Evolutionary conservation across 2,888 invertebrate genomes (phyloP), one percentile per base, ranked within the genome.

Genomic region (Philopedon plagiatum): DNA sequence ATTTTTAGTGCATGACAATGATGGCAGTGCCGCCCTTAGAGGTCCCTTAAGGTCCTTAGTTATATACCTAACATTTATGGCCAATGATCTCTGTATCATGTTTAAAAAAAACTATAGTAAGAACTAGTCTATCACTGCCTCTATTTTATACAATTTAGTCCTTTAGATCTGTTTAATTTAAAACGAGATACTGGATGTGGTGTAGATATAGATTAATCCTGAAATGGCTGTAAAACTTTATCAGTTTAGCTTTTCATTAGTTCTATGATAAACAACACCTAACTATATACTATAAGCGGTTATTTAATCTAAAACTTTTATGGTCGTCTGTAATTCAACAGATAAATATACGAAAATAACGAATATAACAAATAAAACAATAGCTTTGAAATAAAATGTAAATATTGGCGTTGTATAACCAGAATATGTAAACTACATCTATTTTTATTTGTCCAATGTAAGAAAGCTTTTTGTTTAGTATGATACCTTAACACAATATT

Each of bases 331-430:
- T 54, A 54, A 46, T 46, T 21, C 1, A 46, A 54, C 5, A 32
- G 51, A 54, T 29, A 54, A 54, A 54, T 29, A 54, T 29, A 29
- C 51, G 15, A 29, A 54, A 54, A 32, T 54, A 54, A 15, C 2
- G 29, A 26, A 54, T 13, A 29, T 29, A 54, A 54, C 51, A 54
- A 54, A 54, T 54, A 54, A 54, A 54, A 54, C 51, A 54, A 54
- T 32, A 9, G 51, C 29, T 54, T 54, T 54, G 18, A 29, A 29
- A 54, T 54, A 54, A 54, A 13, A 13, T 54, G 51, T 32, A 54
- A 54, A 54, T 54, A 54, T 54, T 54, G 29, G 29, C 9, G 2
- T 29, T 29, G 51, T 54, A 29, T 54, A 54, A 54, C 15, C 5
- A 15, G 29, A 1, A 29, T 15, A 29, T 26, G 29, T 54, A 54